A percentile compares a stretch with the other conserved stretches of the same genome.
Evolutionary conservation across 1,140 invertebrate species (phyloP).

Genomic region (Caenorhabditis latens): DNA sequence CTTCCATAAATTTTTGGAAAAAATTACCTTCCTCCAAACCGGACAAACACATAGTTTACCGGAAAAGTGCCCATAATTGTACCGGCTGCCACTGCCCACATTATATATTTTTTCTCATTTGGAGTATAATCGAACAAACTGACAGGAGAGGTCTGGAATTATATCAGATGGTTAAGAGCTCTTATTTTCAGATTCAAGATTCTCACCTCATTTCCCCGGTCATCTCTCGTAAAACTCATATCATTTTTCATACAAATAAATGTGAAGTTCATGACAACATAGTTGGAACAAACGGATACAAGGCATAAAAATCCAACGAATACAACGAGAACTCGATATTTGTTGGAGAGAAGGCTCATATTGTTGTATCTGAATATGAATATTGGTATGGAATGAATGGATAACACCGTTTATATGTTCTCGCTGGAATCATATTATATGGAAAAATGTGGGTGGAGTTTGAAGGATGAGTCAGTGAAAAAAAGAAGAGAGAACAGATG

Average conservation of each 20-base stretch:
- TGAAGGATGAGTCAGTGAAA: not conserved
- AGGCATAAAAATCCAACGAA: conserved; percentile 47
- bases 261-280: conserved; percentile 57
- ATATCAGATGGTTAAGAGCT: not conserved
- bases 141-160: conserved; percentile 53
- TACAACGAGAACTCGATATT: conserved; percentile 50
- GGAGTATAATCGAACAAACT: conserved; percentile 57
- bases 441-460: conserved; percentile 16
- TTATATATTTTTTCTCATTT: conserved; percentile 61
- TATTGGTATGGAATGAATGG: conserved; percentile 28
- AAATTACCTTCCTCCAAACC: conserved; percentile 54
- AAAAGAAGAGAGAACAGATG: conserved; percentile 21
- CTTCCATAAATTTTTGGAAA: not conserved
- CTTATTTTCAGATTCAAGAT: not conserved
- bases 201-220: conserved; percentile 49
- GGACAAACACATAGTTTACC: conserved; percentile 53
- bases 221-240: conserved; percentile 35
- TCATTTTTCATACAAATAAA: conserved; percentile 61
- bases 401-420: conserved; percentile 23
- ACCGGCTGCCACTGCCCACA: conserved; percentile 59
- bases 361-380: not conserved
- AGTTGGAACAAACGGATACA: conserved; percentile 55
- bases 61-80: conserved; percentile 59
- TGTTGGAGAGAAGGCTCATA: conserved; percentile 30
- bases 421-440: conserved; percentile 22